Percentiles rank a stretch among this genome's conserved stretches.
These are phyloP conservation scores for Tenodera sinensis DNA, from an alignment of 2,888 invertebrate species.

Conservation along the genomic window DNA sequence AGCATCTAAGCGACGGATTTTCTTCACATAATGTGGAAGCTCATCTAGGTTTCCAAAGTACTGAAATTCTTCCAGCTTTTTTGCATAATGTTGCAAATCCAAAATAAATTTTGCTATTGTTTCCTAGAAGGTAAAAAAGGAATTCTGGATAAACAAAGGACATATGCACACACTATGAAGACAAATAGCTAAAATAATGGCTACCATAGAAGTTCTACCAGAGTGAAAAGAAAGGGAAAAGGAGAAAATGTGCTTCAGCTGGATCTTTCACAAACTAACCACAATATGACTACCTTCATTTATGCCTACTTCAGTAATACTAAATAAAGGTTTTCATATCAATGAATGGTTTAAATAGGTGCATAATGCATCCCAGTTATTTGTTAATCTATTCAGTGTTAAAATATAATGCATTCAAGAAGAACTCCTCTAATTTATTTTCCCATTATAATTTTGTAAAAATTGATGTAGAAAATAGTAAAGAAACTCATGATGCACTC, in stretches of 20 bases:
- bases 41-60: constrained; percentile 83
- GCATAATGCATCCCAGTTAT: too few species aligned
- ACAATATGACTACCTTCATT: neutral
- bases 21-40: constrained; percentile 75
- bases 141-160: neutral
- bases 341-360: too few species aligned
- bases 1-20: constrained; percentile 71
- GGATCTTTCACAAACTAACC: neutral
- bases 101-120: constrained; percentile 78
- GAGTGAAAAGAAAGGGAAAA: neutral
- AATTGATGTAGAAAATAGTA: too few species aligned
- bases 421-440: too few species aligned
- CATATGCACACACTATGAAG: neutral
- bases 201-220: too few species aligned
- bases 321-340: too few species aligned
- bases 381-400: too few species aligned
- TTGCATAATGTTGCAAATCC: constrained; percentile 74
- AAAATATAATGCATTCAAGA: too few species aligned
- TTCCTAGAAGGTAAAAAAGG: constrained; percentile 39
- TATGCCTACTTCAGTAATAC: too few species aligned
- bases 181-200: too few species aligned
- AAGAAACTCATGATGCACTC: too few species aligned
- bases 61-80: constrained; percentile 80
- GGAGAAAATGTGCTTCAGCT: neutral
- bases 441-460: too few species aligned